phyloP scores from a whole-genome alignment of 2,888 invertebrate species.

The Cerastoderma edule region DNA sequence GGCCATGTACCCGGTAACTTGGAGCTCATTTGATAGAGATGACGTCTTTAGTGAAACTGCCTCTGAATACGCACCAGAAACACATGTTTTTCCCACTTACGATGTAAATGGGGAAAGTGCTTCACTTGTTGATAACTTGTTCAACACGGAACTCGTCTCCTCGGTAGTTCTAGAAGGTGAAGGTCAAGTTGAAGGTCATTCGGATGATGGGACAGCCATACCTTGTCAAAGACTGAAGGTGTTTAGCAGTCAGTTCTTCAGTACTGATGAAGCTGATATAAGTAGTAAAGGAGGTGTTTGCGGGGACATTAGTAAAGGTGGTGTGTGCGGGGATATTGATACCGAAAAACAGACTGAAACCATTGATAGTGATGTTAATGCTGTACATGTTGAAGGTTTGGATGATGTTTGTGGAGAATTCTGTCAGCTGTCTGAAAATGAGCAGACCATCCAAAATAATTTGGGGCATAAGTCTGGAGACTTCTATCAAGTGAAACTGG shows the following conservation, averaged over 20 bases:
- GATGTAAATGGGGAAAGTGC: slow-evolving; percentile 4
- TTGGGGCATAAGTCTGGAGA: slow-evolving; percentile 13
- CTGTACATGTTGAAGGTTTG: not conserved
- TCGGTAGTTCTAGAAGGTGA: not conserved
- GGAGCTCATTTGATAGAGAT: slow-evolving; percentile 24
- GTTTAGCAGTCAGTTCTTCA: slow-evolving; percentile 14
- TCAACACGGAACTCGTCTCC: slow-evolving; percentile 1
- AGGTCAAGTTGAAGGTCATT: not conserved
- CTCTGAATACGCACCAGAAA: not conserved
- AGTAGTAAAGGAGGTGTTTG: not conserved
- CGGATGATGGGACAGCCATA: not conserved
- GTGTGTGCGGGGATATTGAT: not conserved
- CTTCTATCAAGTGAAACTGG: slow-evolving; percentile 53
- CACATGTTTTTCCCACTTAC: not conserved
- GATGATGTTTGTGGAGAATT: not conserved
- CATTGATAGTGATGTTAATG: not conserved
- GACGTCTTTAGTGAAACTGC: not conserved
- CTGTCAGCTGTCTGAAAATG: not conserved
- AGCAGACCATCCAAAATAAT: not conserved
- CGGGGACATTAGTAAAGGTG: not conserved
- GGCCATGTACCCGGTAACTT: slow-evolving; percentile 11
- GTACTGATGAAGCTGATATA: not conserved
- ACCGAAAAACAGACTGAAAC: not conserved
- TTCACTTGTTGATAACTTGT: not conserved
- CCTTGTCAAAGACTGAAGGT: not conserved